Evolutionary conservation across 2,113 vertebrate species (phyloP).

Genomic region (Corynorhinus townsendii): DNA sequence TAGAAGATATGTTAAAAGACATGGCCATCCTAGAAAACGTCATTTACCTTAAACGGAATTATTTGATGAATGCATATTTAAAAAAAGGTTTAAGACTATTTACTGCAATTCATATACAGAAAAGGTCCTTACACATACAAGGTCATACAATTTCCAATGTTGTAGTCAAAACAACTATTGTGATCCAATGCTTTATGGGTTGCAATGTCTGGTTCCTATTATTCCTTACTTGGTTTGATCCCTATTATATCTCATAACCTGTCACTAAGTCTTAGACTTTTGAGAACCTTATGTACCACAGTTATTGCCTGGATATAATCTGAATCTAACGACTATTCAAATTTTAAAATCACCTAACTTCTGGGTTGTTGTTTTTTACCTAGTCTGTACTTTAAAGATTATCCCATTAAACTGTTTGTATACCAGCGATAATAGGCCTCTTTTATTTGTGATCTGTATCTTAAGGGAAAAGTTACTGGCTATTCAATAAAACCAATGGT

Average conservation of each 20-base stretch:
- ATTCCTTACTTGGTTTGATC: neutral
- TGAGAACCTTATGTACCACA: neutral
- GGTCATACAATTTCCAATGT: neutral
- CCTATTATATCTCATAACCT: neutral
- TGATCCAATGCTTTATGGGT: neutral
- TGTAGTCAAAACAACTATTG: neutral
- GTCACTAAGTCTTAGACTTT: neutral
- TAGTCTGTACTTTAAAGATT: neutral
- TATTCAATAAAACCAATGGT: slow-evolving; percentile 18
- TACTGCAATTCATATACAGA: neutral
- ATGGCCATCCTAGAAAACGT: neutral
- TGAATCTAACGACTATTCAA: neutral
- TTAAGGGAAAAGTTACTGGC: slow-evolving; percentile 24
- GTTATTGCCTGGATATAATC: neutral
- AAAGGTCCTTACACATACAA: neutral
- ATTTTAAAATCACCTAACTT: neutral
- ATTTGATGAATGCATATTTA: neutral
- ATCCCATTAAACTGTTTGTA: neutral
- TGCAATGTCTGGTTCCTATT: neutral
- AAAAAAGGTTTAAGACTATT: neutral
- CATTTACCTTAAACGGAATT: slow-evolving; percentile 8
- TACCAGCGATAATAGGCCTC: neutral
- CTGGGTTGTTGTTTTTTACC: neutral
- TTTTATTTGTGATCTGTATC: neutral
- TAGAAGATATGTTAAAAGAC: slow-evolving; percentile 6